Evolutionary conservation across 1,140 invertebrate genomes (phyloP), one percentile per base, ranked within the genome.

Genomic region (Trachelipus rathkii): DNA sequence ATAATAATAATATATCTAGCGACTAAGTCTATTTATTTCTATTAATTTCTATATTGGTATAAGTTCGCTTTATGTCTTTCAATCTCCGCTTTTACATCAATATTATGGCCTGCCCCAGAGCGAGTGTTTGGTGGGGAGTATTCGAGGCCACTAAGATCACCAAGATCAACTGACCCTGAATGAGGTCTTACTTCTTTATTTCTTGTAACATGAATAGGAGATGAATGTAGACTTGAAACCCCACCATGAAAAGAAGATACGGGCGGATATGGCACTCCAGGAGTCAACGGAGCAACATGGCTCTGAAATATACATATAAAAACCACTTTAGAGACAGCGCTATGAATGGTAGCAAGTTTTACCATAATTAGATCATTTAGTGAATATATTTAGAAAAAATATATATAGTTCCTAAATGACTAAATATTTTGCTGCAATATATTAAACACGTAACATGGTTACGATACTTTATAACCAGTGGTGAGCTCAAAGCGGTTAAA

Each of bases 1-100:
- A 33, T 3, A 33, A 33, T 6, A 33, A n/a, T n/a, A 33, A 33
- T 6, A 33, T 3, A 3, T 33, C 33, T 33, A n/a, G n/a, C n/a
- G n/a, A 33, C 33, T 33, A 33, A 33, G n/a, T n/a, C n/a, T 33
- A 6, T 33, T 6, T 33, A 33, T 33, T 33, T 33, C 33, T 33
- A 60, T 60, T 19, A 60, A 19, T 60, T 60, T 8, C 50, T 60
- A 60, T 15, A 60, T 19, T 60, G 50, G 11, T 60, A 13, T 60
- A 60, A 19, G 19, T 60, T 60, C 50, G 50, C 50, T 60, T 60
- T 60, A 60, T 60, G 50, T 19, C 19, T 60, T 60, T 60, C 50
- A 13, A 60, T 13, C 50, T 60, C 50, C 1, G 50, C 50, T 19
- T 19, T 13, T 8, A 60, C 19, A 19, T 60, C 50, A 13, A 60